These are phyloP conservation scores for Drosophila biarmipes DNA, from an alignment of 1,140 invertebrate species.

Conservation along the genomic window DNA sequence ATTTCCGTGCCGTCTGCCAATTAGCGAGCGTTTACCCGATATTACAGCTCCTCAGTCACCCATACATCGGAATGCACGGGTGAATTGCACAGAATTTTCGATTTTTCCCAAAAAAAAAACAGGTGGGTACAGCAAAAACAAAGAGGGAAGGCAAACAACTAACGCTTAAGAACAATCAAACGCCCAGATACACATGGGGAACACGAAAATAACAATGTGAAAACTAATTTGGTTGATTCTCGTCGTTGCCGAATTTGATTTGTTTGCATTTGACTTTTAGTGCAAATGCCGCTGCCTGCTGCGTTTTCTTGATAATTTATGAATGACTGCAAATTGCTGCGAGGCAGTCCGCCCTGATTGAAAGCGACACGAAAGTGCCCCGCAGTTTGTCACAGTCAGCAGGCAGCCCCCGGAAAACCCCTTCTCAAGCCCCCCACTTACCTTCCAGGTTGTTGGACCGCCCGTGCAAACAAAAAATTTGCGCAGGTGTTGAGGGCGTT, in stretches of 20 bases:
- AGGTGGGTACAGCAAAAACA: not conserved
- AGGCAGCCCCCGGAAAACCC: not conserved
- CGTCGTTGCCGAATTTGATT: constrained; percentile 44
- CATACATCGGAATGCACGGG: constrained; percentile 15
- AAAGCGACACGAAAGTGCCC: constrained; percentile 73
- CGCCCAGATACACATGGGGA: constrained; percentile 7
- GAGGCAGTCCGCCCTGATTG: constrained; percentile 60
- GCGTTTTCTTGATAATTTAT: constrained; percentile 76
- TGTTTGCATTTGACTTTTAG: constrained; percentile 56
- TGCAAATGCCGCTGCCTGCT: constrained; percentile 57
- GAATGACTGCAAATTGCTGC: constrained; percentile 73
- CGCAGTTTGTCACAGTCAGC: constrained; percentile 50
- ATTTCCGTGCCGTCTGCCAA: constrained; percentile 73
- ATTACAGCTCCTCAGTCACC: constrained; percentile 39
- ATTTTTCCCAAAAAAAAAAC: constrained; percentile 28
- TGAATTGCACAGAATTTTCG: constrained; percentile 58
- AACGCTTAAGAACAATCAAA: constrained; percentile 37
- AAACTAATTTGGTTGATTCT: constrained; percentile 67
- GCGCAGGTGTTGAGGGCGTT: constrained; percentile 55
- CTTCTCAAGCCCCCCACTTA: constrained; percentile 36
- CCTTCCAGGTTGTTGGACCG: constrained; percentile 74
- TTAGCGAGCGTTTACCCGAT: constrained; percentile 65
- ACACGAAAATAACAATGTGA: constrained; percentile 54
- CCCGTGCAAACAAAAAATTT: constrained; percentile 78
- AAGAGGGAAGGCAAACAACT: constrained; percentile 18